A percentile compares a stretch with the other conserved stretches of the same genome.
phyloP scores from a whole-genome alignment of 2,888 invertebrate species.

The Agrotis exclamationis region DNA sequence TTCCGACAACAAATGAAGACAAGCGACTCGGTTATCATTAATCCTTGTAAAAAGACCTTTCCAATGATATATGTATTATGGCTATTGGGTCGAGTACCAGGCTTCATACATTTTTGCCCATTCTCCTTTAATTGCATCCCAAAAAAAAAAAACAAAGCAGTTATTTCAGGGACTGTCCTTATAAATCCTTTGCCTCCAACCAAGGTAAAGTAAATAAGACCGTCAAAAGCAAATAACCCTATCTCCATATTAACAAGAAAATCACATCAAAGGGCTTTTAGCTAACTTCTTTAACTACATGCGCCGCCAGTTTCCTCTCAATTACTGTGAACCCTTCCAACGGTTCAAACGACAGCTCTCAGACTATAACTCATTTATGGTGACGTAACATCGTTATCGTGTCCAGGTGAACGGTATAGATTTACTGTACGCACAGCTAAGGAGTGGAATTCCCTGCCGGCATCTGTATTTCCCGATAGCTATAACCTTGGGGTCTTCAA shows the following conservation, averaged over 20 bases:
- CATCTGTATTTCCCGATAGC: too few relatives aligned
- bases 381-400: not conserved
- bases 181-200: not conserved
- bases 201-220: not conserved
- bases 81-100: too few relatives aligned
- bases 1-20: too few relatives aligned
- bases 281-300: not conserved
- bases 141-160: too few relatives aligned
- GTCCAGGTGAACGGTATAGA: not conserved
- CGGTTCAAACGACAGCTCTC: not conserved
- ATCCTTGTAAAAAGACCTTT: too few relatives aligned
- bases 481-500: too few relatives aligned
- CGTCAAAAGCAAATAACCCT: not conserved
- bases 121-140: too few relatives aligned
- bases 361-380: slow-evolving; percentile 21
- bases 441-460: too few relatives aligned
- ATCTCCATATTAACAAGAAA: slow-evolving; percentile 4
- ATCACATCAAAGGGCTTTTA: slow-evolving; percentile 7
- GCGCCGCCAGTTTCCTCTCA: not conserved
- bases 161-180: not conserved
- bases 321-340: slow-evolving; percentile 5
- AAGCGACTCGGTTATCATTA: too few relatives aligned
- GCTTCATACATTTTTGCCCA: too few relatives aligned
- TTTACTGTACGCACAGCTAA: too few relatives aligned
- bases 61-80: too few relatives aligned